Evolutionary conservation across 2,888 invertebrate genomes (phyloP).

Genomic region (Calameuta pallipes): DNA sequence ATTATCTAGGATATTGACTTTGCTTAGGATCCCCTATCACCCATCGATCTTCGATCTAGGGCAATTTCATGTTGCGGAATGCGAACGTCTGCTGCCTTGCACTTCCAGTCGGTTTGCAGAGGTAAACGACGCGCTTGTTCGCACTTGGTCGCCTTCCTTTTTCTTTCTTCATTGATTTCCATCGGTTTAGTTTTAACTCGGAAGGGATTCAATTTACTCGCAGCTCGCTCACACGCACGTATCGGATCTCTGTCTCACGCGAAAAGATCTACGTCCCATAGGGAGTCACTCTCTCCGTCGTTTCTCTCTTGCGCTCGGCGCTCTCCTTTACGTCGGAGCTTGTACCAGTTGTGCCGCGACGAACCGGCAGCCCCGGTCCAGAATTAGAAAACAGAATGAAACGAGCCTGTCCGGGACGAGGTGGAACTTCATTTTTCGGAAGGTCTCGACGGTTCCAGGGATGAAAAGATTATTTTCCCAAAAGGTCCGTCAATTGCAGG

Average conservation of each 20-base stretch:
- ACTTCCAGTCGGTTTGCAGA: background rate
- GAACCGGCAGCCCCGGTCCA: background rate
- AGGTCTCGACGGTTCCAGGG: background rate
- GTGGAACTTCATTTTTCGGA: background rate
- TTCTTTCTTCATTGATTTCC: background rate
- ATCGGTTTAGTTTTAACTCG: background rate
- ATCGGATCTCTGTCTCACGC: background rate
- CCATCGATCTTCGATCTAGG: background rate
- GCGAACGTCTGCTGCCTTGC: background rate
- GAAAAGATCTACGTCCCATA: background rate
- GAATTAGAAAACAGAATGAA: background rate
- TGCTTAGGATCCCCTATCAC: background rate
- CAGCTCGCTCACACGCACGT: background rate
- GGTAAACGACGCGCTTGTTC: background rate
- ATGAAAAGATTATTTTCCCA: background rate
- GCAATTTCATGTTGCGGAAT: conserved; percentile 1
- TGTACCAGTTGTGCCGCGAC: background rate
- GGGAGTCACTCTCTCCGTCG: background rate
- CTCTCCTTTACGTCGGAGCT: background rate
- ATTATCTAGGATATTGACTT: conserved; percentile 7
- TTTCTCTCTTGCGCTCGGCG: background rate
- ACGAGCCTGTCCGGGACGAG: background rate
- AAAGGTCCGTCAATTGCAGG: background rate
- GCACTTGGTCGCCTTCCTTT: background rate
- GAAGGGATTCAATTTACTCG: background rate